Evolutionary conservation across 2,888 invertebrate species (phyloP), one percentile per base, ranked within the genome.

Genomic region (Synanthedon vespiformis): DNA sequence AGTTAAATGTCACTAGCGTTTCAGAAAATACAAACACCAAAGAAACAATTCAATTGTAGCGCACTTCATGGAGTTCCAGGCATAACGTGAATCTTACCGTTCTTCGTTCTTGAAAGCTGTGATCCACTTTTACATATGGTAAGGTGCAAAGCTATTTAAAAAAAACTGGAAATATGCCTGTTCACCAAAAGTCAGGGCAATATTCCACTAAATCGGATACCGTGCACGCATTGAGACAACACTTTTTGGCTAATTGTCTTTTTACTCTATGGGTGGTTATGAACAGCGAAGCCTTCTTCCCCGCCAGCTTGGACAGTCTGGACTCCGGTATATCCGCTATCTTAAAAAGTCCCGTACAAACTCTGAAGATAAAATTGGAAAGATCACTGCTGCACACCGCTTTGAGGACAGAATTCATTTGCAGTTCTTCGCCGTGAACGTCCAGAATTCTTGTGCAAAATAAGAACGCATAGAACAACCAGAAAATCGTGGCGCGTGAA

Each of bases 131-230:
- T 22, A 3, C 10, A 34, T 8, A 34, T 34, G 34, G 6, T 10
- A 10, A 34, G 22, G 34, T 34, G 10, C 10, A 34, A 34, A 34
- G 10, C 34, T 34, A 34, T 34, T 34, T 34, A 2, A 34, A 34
- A 34, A 10, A 8, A 3, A 10, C 22, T 22, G 22, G 5, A 4
- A 22, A 22, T 22, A 22, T 34, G 2, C 10, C 34, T 34, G 11
- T 62, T 81, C 78, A 83, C 80, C 80, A 83, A 53, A 69, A 71
- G 40, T 81, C 79, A 11, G 82, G 80, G 59, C 86, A 86, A 56
- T 83, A 85, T 48, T 79, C 67, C 13, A 83, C 58, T n/a, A 86
- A 60, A 56, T 83, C 72, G 2, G 75, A 65, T 12, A 85, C 62
- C 0, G 78, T 72, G 53, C 86, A 86, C 0, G 80, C 61, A 11